Conservation (phyloP, 2,888 invertebrate genomes). For the Dynastes tityus region DNA sequence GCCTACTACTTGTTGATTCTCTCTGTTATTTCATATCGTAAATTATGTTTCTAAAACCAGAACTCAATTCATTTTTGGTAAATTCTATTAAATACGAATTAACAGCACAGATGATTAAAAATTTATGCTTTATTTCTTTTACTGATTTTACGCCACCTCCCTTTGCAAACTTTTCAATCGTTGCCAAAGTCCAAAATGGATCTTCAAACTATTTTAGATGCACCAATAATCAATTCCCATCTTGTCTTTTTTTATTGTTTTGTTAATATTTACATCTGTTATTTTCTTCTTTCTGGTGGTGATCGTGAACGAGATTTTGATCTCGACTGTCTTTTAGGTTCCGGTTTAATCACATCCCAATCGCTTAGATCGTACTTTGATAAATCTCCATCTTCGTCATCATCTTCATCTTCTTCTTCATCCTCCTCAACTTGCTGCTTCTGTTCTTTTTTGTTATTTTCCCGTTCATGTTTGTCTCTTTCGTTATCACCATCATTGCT, state of each 20-base stretch:
- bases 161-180: neutral
- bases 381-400: slow-evolving; percentile 73
- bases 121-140: neutral
- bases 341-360: slow-evolving; percentile 68
- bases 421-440: slow-evolving; percentile 61
- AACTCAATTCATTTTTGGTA: neutral
- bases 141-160: neutral
- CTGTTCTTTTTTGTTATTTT: slow-evolving; percentile 54
- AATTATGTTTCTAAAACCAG: no score
- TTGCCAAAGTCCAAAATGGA: neutral
- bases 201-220: slow-evolving; percentile 19
- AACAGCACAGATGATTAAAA: neutral
- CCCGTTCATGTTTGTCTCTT: slow-evolving; percentile 17
- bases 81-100: slow-evolving; percentile 9
- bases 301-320: slow-evolving; percentile 59
- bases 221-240: slow-evolving; percentile 24
- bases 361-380: slow-evolving; percentile 75
- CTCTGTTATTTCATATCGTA: no score
- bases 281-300: slow-evolving; percentile 48
- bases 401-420: slow-evolving; percentile 70
- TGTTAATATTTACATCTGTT: slow-evolving; percentile 24
- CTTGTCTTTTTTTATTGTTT: neutral
- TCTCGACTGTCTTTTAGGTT: slow-evolving; percentile 57
- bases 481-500: slow-evolving; percentile 45
- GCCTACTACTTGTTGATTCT: no score